phyloP scores from a whole-genome alignment of 2,888 invertebrate genomes.

The Sceliomorpha sp. region DNA sequence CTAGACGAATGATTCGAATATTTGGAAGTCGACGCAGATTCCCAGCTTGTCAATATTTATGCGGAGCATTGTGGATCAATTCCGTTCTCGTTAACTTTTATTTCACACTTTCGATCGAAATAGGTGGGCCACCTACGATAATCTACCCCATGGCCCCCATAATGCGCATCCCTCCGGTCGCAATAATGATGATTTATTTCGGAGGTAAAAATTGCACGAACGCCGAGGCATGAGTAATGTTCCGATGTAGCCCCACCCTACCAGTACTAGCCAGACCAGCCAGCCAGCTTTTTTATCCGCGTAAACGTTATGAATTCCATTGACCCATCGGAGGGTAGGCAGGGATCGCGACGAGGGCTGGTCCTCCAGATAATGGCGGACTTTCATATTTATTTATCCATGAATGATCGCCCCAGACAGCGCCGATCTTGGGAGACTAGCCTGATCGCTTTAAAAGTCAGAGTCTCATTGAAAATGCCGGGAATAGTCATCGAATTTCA shows the following conservation, averaged over 20 bases:
- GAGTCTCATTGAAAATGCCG: not conserved
- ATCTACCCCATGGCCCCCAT: constrained; percentile 73
- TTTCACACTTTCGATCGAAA: constrained; percentile 35
- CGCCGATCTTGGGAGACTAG: constrained; percentile 63
- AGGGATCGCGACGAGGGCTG: constrained; percentile 66
- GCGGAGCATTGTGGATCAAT: constrained; percentile 30
- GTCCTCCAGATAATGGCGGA: constrained; percentile 72
- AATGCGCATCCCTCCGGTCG: constrained; percentile 79
- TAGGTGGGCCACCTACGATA: constrained; percentile 68
- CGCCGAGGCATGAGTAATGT: constrained; percentile 83
- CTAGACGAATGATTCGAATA: too few species aligned
- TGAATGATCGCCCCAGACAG: constrained; percentile 67
- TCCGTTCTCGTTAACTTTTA: constrained; percentile 44
- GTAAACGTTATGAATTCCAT: constrained; percentile 76
- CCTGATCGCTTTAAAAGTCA: constrained; percentile 29
- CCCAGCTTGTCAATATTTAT: constrained; percentile 19
- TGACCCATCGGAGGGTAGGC: constrained; percentile 68
- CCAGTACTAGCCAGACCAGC: constrained; percentile 47
- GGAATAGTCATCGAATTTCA: not conserved
- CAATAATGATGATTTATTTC: constrained; percentile 84
- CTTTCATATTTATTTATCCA: constrained; percentile 73
- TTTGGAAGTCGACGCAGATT: constrained; percentile 8
- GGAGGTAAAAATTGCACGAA: constrained; percentile 82
- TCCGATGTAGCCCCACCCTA: constrained; percentile 77
- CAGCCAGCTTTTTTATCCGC: constrained; percentile 71